Evolutionary conservation across 2,113 vertebrate genomes (phyloP).

Genomic region (Platichthys stellatus): DNA sequence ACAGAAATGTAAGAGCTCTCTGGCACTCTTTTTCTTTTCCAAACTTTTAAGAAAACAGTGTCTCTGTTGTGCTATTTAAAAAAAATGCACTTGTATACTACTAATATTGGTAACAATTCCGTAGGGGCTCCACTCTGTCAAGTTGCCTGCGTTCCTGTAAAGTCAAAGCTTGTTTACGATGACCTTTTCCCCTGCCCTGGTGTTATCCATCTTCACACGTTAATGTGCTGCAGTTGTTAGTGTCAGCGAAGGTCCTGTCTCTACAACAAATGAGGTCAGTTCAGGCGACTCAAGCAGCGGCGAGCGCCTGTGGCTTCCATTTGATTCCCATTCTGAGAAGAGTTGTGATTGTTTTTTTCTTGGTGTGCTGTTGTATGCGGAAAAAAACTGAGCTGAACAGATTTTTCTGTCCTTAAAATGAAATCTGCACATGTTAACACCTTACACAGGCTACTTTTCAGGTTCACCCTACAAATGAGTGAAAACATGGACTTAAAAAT

Average conservation of each 20-base stretch:
- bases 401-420: no score
- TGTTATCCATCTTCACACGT: slow-evolving; percentile 48
- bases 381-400: no score
- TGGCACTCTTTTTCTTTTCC: slow-evolving; percentile 22
- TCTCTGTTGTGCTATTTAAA: slow-evolving; percentile 18
- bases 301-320: not conserved
- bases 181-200: slow-evolving; percentile 40
- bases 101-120: slow-evolving; percentile 9
- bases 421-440: no score
- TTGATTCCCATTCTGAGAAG: not conserved
- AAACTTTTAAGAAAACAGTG: slow-evolving; percentile 24
- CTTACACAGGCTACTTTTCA: no score
- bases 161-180: slow-evolving; percentile 27
- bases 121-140: not conserved
- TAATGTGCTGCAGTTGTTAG: slow-evolving; percentile 35
- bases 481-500: no score
- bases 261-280: slow-evolving; percentile 27
- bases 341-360: not conserved
- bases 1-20: not conserved
- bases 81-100: not conserved
- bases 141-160: slow-evolving; percentile 19
- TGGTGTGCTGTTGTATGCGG: no score
- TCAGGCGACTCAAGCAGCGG: not conserved
- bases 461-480: no score
- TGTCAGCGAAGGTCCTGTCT: slow-evolving; percentile 39